phyloP scores from a whole-genome alignment of 2,113 vertebrate species.

The Suricata suricatta region DNA sequence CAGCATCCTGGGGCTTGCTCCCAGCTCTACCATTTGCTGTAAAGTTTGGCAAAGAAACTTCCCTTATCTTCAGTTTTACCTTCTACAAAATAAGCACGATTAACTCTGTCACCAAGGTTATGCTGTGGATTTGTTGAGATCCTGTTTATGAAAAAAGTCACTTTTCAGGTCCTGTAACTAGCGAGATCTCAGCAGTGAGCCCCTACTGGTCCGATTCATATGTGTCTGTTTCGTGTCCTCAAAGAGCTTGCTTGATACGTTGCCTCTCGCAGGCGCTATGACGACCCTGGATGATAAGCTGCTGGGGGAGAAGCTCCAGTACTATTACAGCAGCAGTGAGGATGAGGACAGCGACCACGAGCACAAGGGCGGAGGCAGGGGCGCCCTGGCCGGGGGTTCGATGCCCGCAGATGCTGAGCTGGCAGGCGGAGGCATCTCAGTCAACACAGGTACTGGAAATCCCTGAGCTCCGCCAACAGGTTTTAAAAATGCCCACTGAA shows the following conservation, averaged over 20 bases:
- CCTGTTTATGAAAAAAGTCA: neutral
- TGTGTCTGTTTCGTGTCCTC: neutral
- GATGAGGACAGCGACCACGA: conserved; percentile 96
- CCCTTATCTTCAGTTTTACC: neutral
- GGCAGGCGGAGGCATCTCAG: conserved; percentile 90
- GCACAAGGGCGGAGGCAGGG: conserved; percentile 83
- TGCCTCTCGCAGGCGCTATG: conserved; percentile 85
- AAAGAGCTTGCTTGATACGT: neutral
- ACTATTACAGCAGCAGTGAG: conserved; percentile 98
- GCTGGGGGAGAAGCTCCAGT: conserved; percentile 97
- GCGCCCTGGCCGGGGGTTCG: conserved; percentile 83
- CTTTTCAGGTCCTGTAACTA: neutral
- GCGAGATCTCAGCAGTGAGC: neutral
- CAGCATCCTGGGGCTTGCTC: neutral
- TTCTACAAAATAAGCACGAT: neutral
- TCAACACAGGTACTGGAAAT: conserved; percentile 92
- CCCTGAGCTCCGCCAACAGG: neutral
- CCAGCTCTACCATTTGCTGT: neutral
- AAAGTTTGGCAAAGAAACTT: neutral
- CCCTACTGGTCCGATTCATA: neutral
- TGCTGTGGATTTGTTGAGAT: conserved; percentile 26
- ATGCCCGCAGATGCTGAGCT: conserved; percentile 87
- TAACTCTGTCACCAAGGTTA: neutral
- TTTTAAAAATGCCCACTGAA: neutral
- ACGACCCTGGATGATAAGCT: conserved; percentile 95